Evolutionary conservation across 1,140 invertebrate species (phyloP), one percentile per base, ranked within the genome.

Genomic region (Hycleus cichorii): DNA sequence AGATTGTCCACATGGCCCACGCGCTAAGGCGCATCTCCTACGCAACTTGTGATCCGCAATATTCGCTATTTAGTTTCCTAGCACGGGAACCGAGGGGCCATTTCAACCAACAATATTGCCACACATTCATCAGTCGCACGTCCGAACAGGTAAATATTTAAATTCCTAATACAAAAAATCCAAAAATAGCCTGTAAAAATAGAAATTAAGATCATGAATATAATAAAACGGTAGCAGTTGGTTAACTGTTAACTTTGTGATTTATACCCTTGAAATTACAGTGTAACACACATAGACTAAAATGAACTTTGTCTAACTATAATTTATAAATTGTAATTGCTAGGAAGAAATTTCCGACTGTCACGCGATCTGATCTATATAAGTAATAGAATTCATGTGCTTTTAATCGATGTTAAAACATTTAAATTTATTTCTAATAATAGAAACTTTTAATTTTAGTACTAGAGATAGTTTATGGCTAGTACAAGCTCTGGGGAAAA

Each of bases 1-100:
- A 91, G 88, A 84, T 82, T 73, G 87, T 90, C 73, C 85, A 87
- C 75, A 92, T 91, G 89, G 87, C 85, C 60, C 89, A 91, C 77
- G 89, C 89, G 69, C 76, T 92, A 67, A 84, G 88, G 64, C 83
- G 90, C 70, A 90, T 93, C 69, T 91, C 89, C 60, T 91, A 90
- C 77, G 89, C 89, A 62, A 91, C 88, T 59, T 91, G 89, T 85
- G 88, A 92, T 74, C 83, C 87, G 7, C 81, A 85, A 52, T 80
- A 85, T 71, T 81, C 83, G 63, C 87, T 90, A 73, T 92, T 92
- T 79, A 88, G 88, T 68, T 90, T 91, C 74, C 80, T 92, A 59
- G 89, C 89, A 11, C 77, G 89, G 61, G 88, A 91, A 78, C 89
- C 89, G 9, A 83, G 85, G 67, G 85, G 82, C 25, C 83, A 85